Base-by-base conservation (phyloP, 2,888 invertebrate genomes). In the Herminia tarsipennalis region DNA sequence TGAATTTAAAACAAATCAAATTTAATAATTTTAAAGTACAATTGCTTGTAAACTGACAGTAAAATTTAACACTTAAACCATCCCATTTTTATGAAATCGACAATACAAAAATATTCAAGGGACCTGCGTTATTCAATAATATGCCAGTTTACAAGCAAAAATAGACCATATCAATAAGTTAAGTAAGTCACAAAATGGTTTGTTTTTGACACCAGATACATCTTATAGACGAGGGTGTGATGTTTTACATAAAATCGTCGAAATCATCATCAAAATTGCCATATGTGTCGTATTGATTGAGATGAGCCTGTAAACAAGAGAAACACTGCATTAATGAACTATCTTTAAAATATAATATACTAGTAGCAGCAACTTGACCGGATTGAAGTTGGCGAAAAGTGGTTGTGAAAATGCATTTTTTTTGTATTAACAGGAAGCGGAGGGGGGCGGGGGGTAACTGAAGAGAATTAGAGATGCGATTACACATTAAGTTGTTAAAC, bases 161-260 rank as follows among this genome's bases (percentile, higher is more conserved):
- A 54, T 48, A 43, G 48, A 43, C 50, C 51, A 22, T 57, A 53
- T 60, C 6, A 18, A 13, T 27, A 28, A 44, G 13, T n/a, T 29
- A 14, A 2, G 3, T 16, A 40, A 20, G 24, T 34, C 35, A 35
- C 9, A 35, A 12, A 16, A 30, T 35, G 25, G 9, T n/a, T 20
- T 20, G 24, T n/a, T 25, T 37, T 10, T 37, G 37, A 37, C 37
- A 37, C 37, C 37, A 37, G 37, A 28, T 37, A 37, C 12, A 5
- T 29, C n/a, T 37, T 10, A 24, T 13, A 27, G 36, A 33, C 27
- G 20, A 44, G 20, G n/a, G 33, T 42, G 57, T 60, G 59, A 48
- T 51, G 68, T 73, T 38, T 92, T 95, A 96, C 95, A 96, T 96
- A 77, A 96, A 96, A 75, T 96, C 96, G 71, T 96, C 94, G 75